phyloP scores from a whole-genome alignment of 2,888 invertebrate genomes.

The Bruchidius siliquastri region DNA sequence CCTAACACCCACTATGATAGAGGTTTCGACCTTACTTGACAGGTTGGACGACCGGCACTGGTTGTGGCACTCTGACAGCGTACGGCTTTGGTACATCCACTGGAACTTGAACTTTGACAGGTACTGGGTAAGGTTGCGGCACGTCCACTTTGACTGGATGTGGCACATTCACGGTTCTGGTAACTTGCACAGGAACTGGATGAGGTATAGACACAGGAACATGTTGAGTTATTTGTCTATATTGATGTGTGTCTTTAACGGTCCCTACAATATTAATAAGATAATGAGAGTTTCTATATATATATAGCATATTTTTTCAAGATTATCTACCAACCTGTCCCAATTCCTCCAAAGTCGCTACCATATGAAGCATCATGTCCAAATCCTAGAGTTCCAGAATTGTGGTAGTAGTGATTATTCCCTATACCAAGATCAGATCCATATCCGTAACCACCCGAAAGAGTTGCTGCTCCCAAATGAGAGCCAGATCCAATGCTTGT shows the following conservation, averaged over 20 bases:
- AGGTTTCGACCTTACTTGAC: slow-evolving; percentile 9
- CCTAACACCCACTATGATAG: neutral
- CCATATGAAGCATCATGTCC: neutral
- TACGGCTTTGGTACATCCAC: slow-evolving; percentile 14
- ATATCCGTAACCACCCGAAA: neutral
- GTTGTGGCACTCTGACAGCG: slow-evolving; percentile 10
- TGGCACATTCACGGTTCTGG: slow-evolving; percentile 20
- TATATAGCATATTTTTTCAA: too few species aligned
- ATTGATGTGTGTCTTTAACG: slow-evolving; percentile 8
- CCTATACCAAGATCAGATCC: neutral
- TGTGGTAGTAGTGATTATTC: neutral
- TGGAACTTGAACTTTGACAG: slow-evolving; percentile 25
- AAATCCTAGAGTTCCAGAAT: neutral
- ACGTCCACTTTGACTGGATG: slow-evolving; percentile 29
- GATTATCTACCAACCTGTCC: too few species aligned
- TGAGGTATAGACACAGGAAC: slow-evolving; percentile 20
- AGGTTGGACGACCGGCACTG: slow-evolving; percentile 9
- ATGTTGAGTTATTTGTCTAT: slow-evolving; percentile 15
- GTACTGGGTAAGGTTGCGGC: slow-evolving; percentile 21
- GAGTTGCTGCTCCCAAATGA: neutral
- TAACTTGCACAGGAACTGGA: slow-evolving; percentile 24
- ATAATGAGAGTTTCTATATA: too few species aligned
- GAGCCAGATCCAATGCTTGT: neutral
- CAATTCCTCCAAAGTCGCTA: neutral
- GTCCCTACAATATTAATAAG: neutral